These are phyloP conservation scores for Aproaerema taeniolella DNA, from an alignment of 2,888 invertebrate genomes.

Conservation along the genomic window DNA sequence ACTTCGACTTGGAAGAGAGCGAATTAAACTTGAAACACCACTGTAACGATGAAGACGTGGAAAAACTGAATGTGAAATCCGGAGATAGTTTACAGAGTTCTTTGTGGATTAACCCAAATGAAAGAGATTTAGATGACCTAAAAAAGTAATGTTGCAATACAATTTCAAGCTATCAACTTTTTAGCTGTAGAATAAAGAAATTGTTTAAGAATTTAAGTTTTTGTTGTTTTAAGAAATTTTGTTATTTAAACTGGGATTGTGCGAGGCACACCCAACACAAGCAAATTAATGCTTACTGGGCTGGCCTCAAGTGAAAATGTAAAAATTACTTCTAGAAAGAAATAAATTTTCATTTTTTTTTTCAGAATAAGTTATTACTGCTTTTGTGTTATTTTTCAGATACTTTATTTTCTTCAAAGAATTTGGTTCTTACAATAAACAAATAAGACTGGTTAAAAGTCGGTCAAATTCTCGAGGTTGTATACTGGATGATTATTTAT, in stretches of 20 bases:
- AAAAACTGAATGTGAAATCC: conserved; percentile 40
- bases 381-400: conserved; percentile 41
- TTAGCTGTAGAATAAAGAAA: no score
- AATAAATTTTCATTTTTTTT: no score
- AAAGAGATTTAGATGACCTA: conserved; percentile 75
- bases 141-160: conserved; percentile 54
- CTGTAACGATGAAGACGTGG: conserved; percentile 38
- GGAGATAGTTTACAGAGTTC: conserved; percentile 58
- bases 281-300: no score
- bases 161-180: no score
- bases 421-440: conserved; percentile 69
- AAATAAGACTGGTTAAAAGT: conserved; percentile 60
- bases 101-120: conserved; percentile 64
- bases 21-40: conserved; percentile 48
- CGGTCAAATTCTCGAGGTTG: conserved; percentile 68
- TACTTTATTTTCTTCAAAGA: conserved; percentile 77
- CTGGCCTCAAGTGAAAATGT: no score
- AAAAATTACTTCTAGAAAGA: no score
- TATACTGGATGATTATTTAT: conserved; percentile 58
- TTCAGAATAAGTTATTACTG: not conserved
- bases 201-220: no score
- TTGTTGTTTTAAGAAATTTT: not conserved
- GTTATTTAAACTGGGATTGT: no score
- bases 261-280: no score
- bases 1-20: conserved; percentile 53